These are phyloP conservation scores for Paguma larvata DNA, from an alignment of 2,797 vertebrate genomes.

Conservation along the genomic window DNA sequence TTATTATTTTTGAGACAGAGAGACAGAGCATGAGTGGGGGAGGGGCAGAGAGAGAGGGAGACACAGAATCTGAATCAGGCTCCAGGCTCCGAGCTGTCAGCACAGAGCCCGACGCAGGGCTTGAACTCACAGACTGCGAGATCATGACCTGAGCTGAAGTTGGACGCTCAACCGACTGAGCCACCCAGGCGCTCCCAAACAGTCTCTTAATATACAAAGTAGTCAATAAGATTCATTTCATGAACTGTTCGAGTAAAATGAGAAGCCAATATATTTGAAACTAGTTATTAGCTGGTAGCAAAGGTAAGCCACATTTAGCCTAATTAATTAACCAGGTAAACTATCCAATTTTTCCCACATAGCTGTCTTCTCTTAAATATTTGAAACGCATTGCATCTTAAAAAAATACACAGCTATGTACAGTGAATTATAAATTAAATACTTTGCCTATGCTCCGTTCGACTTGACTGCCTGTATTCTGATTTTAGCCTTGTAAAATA, in stretches of 20 bases:
- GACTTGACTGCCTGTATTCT: slow-evolving; percentile 72
- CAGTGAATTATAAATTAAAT: slow-evolving; percentile 76
- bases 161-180: too few species aligned
- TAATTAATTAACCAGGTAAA: slow-evolving; percentile 86
- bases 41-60: too few species aligned
- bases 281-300: slow-evolving; percentile 79
- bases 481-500: slow-evolving; percentile 75
- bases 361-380: slow-evolving; percentile 65
- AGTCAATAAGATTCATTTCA: slow-evolving; percentile 80
- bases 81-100: too few species aligned
- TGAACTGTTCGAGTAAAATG: slow-evolving; percentile 81
- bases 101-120: too few species aligned
- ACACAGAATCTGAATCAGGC: too few species aligned
- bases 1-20: too few species aligned
- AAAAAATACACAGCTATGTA: slow-evolving; percentile 55
- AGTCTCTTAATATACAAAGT: slow-evolving; percentile 64
- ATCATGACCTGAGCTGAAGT: too few species aligned
- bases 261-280: slow-evolving; percentile 81
- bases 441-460: slow-evolving; percentile 69
- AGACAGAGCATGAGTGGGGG: too few species aligned
- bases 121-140: too few species aligned
- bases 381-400: slow-evolving; percentile 11
- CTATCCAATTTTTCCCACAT: slow-evolving; percentile 70
- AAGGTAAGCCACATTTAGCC: slow-evolving; percentile 82
- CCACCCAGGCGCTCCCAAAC: not conserved